Conservation (phyloP, 1,140 invertebrate species). For the Pachypeltis micranthus region DNA sequence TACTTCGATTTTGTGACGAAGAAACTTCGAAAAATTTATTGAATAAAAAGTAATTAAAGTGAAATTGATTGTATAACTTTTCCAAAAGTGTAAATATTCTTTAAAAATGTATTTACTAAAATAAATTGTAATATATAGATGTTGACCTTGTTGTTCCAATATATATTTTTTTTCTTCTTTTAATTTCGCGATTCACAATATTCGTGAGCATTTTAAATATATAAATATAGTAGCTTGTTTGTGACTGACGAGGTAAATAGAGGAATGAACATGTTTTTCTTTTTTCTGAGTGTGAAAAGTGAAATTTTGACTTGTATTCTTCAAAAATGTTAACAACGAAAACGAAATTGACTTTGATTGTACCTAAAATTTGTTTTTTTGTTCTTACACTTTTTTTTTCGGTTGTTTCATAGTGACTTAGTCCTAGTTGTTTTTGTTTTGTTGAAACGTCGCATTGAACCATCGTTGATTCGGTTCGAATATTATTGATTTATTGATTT, state of each 20-base stretch:
- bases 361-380: neutral
- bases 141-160: constrained; percentile 22
- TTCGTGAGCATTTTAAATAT: constrained; percentile 20
- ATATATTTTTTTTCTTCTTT: too few relatives aligned
- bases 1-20: too few relatives aligned
- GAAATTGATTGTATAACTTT: constrained; percentile 12
- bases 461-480: too few relatives aligned
- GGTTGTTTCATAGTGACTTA: neutral
- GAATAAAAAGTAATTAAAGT: too few relatives aligned
- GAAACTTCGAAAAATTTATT: too few relatives aligned
- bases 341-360: constrained; percentile 11
- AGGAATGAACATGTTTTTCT: too few relatives aligned
- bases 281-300: too few relatives aligned
- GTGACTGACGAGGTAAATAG: too few relatives aligned
- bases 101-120: constrained; percentile 15
- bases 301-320: constrained; percentile 11
- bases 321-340: constrained; percentile 6
- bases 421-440: too few relatives aligned
- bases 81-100: constrained; percentile 21
- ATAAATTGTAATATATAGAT: constrained; percentile 22
- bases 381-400: constrained; percentile 12
- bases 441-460: too few relatives aligned
- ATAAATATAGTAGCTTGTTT: constrained; percentile 19
- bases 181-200: constrained; percentile 20
- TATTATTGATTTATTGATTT: too few relatives aligned